Percentiles rank a stretch among this genome's conserved stretches.
phyloP scores from a whole-genome alignment of 1,140 invertebrate species.

The Euschistus heros region DNA sequence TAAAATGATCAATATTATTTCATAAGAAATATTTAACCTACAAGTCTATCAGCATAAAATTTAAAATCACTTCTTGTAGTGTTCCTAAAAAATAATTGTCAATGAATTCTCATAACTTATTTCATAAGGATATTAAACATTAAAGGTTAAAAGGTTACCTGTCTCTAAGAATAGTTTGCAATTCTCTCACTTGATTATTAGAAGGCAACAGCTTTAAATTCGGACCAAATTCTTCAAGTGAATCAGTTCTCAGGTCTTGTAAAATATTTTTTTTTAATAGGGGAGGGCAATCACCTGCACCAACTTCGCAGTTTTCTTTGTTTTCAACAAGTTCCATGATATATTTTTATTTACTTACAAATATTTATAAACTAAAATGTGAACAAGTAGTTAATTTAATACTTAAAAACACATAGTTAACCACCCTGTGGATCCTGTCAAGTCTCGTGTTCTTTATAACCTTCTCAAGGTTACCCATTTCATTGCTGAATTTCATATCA shows the following conservation, averaged over 20 bases:
- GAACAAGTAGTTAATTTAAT: too few relatives aligned
- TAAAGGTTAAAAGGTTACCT: conserved; percentile 52
- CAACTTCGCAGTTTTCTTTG: background rate
- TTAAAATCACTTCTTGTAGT: conserved; percentile 94
- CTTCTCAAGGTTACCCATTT: too few relatives aligned
- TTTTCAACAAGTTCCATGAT: too few relatives aligned
- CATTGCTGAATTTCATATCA: too few relatives aligned
- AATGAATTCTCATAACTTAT: background rate
- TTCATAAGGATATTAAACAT: background rate
- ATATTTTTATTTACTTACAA: too few relatives aligned
- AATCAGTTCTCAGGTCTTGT: background rate
- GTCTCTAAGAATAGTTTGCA: conserved; percentile 90
- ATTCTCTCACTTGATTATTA: conserved; percentile 82
- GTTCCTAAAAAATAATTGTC: conserved; percentile 51
- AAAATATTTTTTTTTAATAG: background rate
- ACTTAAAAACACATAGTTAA: too few relatives aligned
- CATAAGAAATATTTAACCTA: conserved; percentile 36
- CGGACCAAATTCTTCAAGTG: conserved; percentile 50
- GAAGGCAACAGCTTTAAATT: conserved; percentile 70
- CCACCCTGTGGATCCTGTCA: too few relatives aligned
- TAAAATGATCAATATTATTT: conserved; percentile 12
- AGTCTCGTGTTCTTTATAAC: too few relatives aligned
- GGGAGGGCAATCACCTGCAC: background rate
- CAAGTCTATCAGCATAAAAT: conserved; percentile 90
- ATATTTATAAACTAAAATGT: too few relatives aligned